phyloP scores from a whole-genome alignment of 2,888 invertebrate species.

The Allygus modestus region DNA sequence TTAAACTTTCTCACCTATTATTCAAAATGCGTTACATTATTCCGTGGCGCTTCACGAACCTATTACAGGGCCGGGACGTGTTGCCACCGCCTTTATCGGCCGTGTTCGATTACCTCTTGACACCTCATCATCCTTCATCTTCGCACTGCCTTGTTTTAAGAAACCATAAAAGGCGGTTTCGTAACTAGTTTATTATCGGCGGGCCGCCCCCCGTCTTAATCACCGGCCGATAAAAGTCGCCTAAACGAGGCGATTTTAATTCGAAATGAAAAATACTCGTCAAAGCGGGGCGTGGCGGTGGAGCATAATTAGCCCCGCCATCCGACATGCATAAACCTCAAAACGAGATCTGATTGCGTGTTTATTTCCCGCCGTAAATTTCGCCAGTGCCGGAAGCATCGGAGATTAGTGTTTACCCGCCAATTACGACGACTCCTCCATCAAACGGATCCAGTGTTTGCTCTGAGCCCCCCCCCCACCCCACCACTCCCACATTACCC shows the following conservation, averaged over 20 bases:
- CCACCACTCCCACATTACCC: neutral
- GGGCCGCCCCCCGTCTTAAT: neutral
- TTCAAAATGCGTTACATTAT: too few species aligned
- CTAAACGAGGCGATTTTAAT: slow-evolving; percentile 4
- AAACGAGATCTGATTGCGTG: slow-evolving; percentile 47
- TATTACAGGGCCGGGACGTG: too few species aligned
- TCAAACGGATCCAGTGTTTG: slow-evolving; percentile 15
- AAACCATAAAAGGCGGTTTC: slow-evolving; percentile 16
- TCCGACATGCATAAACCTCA: slow-evolving; percentile 31
- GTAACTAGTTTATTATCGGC: neutral
- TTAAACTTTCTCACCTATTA: too few species aligned
- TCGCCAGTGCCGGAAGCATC: slow-evolving; percentile 30
- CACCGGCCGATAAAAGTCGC: slow-evolving; percentile 7
- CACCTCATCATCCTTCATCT: slow-evolving; percentile 16
- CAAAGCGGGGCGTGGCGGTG: neutral
- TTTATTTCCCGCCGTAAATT: slow-evolving; percentile 42
- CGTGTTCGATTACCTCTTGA: neutral
- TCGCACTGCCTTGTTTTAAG: neutral
- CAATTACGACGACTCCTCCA: slow-evolving; percentile 11
- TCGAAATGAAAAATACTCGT: slow-evolving; percentile 5
- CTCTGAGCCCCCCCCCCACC: neutral
- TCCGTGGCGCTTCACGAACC: too few species aligned
- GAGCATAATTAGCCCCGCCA: neutral
- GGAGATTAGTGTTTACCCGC: slow-evolving; percentile 10
- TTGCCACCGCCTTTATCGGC: neutral